Conservation (phyloP, 1,140 invertebrate genomes). For the Neodiprion lecontei region DNA sequence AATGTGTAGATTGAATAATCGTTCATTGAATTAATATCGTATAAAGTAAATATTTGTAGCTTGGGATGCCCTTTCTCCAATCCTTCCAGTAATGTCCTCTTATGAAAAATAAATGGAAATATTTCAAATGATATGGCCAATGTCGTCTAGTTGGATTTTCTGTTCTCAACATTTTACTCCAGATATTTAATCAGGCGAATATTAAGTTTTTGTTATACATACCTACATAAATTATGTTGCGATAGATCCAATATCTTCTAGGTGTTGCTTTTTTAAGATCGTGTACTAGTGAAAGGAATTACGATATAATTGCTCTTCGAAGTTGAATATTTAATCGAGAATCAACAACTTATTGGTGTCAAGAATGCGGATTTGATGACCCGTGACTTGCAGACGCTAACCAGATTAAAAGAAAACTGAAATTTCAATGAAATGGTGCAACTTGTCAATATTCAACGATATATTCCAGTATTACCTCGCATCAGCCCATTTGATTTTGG, state of each 20-base stretch:
- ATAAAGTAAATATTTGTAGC: constrained; percentile 7
- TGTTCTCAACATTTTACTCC: neutral
- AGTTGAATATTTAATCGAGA: neutral
- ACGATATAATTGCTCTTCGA: neutral
- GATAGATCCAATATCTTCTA: neutral
- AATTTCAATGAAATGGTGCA: constrained; percentile 3
- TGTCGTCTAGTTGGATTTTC: constrained; percentile 5
- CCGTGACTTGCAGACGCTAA: neutral
- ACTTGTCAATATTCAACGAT: constrained; percentile 13
- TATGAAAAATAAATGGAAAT: neutral
- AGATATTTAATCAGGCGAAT: neutral
- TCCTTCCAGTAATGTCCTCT: neutral
- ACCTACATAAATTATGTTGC: too few species aligned
- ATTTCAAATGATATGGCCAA: neutral
- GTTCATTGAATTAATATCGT: neutral
- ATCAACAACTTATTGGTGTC: neutral
- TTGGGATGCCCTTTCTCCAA: constrained; percentile 13
- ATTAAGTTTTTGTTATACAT: neutral
- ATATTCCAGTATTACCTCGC: constrained; percentile 73
- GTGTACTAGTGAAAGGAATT: neutral
- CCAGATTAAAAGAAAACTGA: constrained; percentile 10
- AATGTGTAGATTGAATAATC: constrained; percentile 8
- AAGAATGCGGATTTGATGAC: neutral
- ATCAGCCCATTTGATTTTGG: constrained; percentile 76
- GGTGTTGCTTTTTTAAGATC: neutral